Percentiles rank a stretch among this genome's conserved stretches.
These are phyloP conservation scores for Margaritifera margaritifera DNA, from an alignment of 2,888 invertebrate species.

Conservation along the genomic window DNA sequence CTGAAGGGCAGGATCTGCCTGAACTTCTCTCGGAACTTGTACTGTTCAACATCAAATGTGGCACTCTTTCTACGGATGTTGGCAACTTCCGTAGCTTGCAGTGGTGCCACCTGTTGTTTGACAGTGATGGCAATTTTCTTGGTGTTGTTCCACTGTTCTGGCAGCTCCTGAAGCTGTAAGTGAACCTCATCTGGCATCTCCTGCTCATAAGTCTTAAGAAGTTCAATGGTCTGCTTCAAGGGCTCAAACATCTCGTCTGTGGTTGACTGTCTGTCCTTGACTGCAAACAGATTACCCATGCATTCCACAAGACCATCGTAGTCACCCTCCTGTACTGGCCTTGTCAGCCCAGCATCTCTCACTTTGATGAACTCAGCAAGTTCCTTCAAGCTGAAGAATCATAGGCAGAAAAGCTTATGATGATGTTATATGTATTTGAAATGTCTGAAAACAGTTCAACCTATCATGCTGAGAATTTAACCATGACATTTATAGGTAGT, in stretches of 20 bases:
- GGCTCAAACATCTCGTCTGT: constrained; percentile 98
- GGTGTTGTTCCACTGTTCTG: constrained; percentile 95
- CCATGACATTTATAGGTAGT: no score
- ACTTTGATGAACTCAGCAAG: constrained; percentile 89
- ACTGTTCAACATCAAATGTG: constrained; percentile 86
- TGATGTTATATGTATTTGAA: no score
- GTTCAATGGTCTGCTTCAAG: constrained; percentile 91
- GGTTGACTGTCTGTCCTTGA: constrained; percentile 88
- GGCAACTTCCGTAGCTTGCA: constrained; percentile 94
- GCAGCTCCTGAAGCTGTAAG: constrained; percentile 90
- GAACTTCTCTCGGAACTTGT: constrained; percentile 90
- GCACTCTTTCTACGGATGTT: constrained; percentile 90
- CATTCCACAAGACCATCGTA: constrained; percentile 90
- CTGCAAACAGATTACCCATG: constrained; percentile 94
- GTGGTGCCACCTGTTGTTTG: constrained; percentile 94
- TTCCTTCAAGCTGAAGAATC: no score
- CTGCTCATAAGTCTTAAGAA: constrained; percentile 94
- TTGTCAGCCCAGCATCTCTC: constrained; percentile 89
- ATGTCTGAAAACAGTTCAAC: no score
- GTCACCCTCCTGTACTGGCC: constrained; percentile 89
- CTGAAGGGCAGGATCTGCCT: constrained; percentile 75
- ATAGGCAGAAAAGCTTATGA: no score
- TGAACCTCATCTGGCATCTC: constrained; percentile 97
- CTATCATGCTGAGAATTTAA: no score
- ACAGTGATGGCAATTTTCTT: constrained; percentile 92